Evolutionary conservation across 2,888 invertebrate genomes (phyloP).

Genomic region (Drosophila buzzatii): DNA sequence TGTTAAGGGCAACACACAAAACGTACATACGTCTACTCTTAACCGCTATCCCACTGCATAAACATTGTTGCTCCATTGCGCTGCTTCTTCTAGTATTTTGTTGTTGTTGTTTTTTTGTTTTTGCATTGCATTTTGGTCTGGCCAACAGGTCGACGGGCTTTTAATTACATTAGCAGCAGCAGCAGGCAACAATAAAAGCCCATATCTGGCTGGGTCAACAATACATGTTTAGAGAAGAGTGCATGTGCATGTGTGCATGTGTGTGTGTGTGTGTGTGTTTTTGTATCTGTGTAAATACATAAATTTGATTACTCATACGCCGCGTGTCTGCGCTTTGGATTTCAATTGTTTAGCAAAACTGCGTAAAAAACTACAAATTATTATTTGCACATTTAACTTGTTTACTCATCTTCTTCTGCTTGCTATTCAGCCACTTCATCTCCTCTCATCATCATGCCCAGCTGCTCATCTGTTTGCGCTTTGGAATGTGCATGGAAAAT

Average conservation of each 20-base stretch:
- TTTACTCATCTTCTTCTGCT: not conserved
- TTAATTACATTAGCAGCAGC: constrained; percentile 66
- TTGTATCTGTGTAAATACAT: not conserved
- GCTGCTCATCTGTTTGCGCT: not conserved
- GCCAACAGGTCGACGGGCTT: constrained; percentile 73
- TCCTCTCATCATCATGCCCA: not conserved
- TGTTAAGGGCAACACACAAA: constrained; percentile 11
- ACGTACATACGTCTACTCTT: not conserved
- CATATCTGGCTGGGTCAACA: constrained; percentile 42
- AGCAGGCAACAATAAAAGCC: constrained; percentile 63
- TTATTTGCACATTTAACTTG: constrained; percentile 20
- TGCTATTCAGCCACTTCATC: not conserved
- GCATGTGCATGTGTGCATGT: not conserved
- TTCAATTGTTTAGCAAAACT: constrained; percentile 28
- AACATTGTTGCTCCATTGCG: constrained; percentile 7
- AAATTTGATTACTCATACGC: constrained; percentile 51
- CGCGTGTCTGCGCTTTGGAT: constrained; percentile 16
- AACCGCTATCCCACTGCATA: not conserved
- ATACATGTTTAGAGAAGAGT: constrained; percentile 15
- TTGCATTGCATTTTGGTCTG: constrained; percentile 24
- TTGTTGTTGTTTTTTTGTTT: constrained; percentile 1
- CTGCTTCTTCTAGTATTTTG: not conserved
- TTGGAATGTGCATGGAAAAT: constrained; percentile 20
- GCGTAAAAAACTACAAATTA: constrained; percentile 20
- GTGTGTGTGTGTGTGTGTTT: constrained; percentile 9